Evolutionary conservation across 1,140 invertebrate genomes (phyloP).

Genomic region (Drosophila kurseongensis): DNA sequence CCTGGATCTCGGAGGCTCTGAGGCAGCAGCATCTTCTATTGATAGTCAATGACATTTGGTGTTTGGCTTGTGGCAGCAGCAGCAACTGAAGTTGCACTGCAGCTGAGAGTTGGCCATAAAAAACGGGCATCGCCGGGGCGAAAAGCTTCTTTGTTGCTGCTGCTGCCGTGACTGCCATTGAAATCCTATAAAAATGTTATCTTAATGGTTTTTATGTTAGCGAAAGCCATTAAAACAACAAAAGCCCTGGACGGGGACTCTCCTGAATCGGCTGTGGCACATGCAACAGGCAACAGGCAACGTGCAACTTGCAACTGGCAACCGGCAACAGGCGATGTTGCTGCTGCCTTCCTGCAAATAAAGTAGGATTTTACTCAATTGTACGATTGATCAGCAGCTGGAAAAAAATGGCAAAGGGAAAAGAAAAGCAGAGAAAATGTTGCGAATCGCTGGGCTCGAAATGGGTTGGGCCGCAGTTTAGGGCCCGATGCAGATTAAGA

Average conservation of each 20-base stretch:
- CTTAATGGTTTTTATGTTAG: slow-evolving; percentile 84
- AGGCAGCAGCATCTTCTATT: slow-evolving; percentile 71
- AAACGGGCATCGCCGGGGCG: slow-evolving; percentile 57
- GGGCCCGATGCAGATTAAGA: slow-evolving; percentile 50
- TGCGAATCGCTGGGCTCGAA: slow-evolving; percentile 9
- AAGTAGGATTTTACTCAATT: slow-evolving; percentile 82
- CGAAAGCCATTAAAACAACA: slow-evolving; percentile 84
- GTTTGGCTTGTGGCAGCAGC: slow-evolving; percentile 74
- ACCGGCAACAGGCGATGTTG: slow-evolving; percentile 55
- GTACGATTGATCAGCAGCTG: slow-evolving; percentile 80
- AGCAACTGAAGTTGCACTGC: slow-evolving; percentile 29
- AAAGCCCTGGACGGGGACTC: slow-evolving; percentile 60
- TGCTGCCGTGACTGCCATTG: slow-evolving; percentile 79
- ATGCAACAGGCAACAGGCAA: slow-evolving; percentile 45
- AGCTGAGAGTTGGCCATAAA: slow-evolving; percentile 63
- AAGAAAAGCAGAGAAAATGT: slow-evolving; percentile 39
- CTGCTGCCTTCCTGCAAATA: slow-evolving; percentile 72
- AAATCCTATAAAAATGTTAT: slow-evolving; percentile 84
- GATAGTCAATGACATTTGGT: slow-evolving; percentile 84
- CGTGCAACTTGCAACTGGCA: slow-evolving; percentile 36
- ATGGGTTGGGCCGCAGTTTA: slow-evolving; percentile 48
- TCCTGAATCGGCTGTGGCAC: slow-evolving; percentile 19
- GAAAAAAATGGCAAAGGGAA: slow-evolving; percentile 29
- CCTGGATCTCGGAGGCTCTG: slow-evolving; percentile 53
- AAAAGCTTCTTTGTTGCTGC: slow-evolving; percentile 76